phyloP scores from a whole-genome alignment of 1,140 invertebrate species.

The Harpegnathos saltator region DNA sequence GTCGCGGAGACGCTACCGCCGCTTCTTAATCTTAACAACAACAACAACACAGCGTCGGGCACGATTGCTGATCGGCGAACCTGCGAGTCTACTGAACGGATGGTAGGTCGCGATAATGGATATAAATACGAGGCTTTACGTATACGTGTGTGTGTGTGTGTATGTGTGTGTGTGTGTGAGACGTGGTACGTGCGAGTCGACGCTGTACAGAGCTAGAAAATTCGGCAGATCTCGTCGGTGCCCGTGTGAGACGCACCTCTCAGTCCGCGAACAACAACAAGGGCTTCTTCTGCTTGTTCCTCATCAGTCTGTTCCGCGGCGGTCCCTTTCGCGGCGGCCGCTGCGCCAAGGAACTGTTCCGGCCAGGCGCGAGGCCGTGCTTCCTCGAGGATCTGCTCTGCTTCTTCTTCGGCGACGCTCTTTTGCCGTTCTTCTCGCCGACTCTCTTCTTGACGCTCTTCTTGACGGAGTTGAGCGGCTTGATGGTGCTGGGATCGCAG shows the following conservation, averaged over 20 bases:
- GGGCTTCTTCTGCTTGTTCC: conserved; percentile 59
- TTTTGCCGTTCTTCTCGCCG: conserved; percentile 48
- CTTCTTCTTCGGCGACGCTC: conserved; percentile 61
- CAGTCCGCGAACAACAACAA: not conserved
- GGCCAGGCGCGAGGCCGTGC: conserved; percentile 33
- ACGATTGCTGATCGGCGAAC: conserved; percentile 49
- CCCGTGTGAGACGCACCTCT: not conserved
- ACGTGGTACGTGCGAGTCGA: conserved; percentile 23
- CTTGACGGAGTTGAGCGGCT: conserved; percentile 61
- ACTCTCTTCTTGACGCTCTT: conserved; percentile 57
- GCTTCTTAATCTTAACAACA: conserved; percentile 46
- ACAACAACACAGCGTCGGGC: conserved; percentile 10
- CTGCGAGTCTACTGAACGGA: conserved; percentile 54
- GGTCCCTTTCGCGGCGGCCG: conserved; percentile 53
- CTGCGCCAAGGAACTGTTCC: conserved; percentile 66
- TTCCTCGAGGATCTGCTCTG: conserved; percentile 57
- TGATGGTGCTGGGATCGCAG: conserved; percentile 74
- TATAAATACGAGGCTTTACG: conserved; percentile 70
- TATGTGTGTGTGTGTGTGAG: too few species aligned
- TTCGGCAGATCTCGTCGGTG: conserved; percentile 30
- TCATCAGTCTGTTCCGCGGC: conserved; percentile 65
- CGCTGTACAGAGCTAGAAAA: conserved; percentile 11
- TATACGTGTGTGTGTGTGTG: too few species aligned
- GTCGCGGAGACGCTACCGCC: conserved; percentile 12
- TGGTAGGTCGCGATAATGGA: conserved; percentile 61